Base-by-base conservation (phyloP, 2,797 vertebrate species). In the Tachyglossus aculeatus region DNA sequence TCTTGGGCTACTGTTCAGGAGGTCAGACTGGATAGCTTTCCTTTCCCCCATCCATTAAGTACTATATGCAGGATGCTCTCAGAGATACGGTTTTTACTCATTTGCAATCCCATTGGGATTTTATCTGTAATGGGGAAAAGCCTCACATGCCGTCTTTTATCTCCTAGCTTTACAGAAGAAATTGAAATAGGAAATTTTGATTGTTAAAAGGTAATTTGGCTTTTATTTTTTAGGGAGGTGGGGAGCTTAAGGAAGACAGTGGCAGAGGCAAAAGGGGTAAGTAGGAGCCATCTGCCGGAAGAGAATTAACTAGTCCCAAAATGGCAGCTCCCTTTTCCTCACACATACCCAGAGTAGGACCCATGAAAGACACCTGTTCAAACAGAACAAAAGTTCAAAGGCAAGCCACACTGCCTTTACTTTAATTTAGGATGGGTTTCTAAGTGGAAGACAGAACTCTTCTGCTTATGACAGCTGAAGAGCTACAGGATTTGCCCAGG, bases 1-100 rank as follows among this genome's bases (percentile, higher is more conserved):
- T 71, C 58, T 84, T 72, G 67, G 62, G 53, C 34, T 68, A 79
- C 63, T 62, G 24, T 70, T 78, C 66, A 10, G 36, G 76, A 77
- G 80, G 56, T 70, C 68, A 80, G 47, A 69, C 77, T 74, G 62
- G 72, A 68, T 73, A 21, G 38, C 70, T 71, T 47, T 63, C 41
- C 8, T 13, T 51, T 44, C 52, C 22, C 25, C 58, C 68, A 55
- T 34, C 9, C 24, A 19, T 59, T 4, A 55, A 22, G 2, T 11
- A 4, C 16, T 41, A 7, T 2, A 55, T 0, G 2, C 11, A 61
- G n/a, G 61, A 67, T 34, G 31, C 39, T 0, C 21, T 33, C 34
- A 31, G 27, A 57, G 62, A 45, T 2, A 38, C 15, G 33, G 48
- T 74, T 40, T 1, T 45, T 9, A 3, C 5, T 60, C 21, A 4